Base-by-base conservation (phyloP, 2,113 vertebrate species). In the Brachyhypopomus occidentalis region DNA sequence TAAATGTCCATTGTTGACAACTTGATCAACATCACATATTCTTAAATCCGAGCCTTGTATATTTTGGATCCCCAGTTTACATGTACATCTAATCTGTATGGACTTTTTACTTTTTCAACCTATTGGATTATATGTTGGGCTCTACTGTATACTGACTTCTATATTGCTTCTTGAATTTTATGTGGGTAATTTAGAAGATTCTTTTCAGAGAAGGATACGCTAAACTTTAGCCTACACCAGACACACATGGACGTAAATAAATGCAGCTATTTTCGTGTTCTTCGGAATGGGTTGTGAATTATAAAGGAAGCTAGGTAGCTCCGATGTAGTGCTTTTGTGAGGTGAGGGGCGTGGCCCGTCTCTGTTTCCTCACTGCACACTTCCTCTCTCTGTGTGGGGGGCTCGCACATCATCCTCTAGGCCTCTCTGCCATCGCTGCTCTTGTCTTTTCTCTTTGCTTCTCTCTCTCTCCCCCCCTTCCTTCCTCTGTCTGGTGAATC, bases 341-440 rank as follows among this genome's bases (percentile, higher is more conserved):
- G 69, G 70, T 78, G 30, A 30, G 30, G 30, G 30, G 30, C 3
- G n/a, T 72, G 58, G 79, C 30, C 56, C 56, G 52, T 77, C 22
- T 67, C 72, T 76, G 34, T 62, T 78, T 82, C 56, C 67, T 75
- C 64, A 34, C 73, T 55, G 78, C 75, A 72, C 59, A 83, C 84
- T 63, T 85, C 81, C 86, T 85, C 78, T 79, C 70, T 85, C 58
- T 64, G 52, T 27, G 14, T 76, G 34, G 38, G 55, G 48, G 67
- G 59, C 22, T 79, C 75, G 79, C 75, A 74, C 77, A 27, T 78
- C n/a, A 17, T 5, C 25, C 27, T 52, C 19, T 22, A 72, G 16
- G 19, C 41, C 27, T 41, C 62, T 63, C 78, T 84, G 59, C 59
- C 70, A 72, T 63, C 17, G 27, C 36, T 73, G 60, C 56, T 52